Conservation (phyloP, 2,113 vertebrate genomes). For the Uria lomvia region DNA sequence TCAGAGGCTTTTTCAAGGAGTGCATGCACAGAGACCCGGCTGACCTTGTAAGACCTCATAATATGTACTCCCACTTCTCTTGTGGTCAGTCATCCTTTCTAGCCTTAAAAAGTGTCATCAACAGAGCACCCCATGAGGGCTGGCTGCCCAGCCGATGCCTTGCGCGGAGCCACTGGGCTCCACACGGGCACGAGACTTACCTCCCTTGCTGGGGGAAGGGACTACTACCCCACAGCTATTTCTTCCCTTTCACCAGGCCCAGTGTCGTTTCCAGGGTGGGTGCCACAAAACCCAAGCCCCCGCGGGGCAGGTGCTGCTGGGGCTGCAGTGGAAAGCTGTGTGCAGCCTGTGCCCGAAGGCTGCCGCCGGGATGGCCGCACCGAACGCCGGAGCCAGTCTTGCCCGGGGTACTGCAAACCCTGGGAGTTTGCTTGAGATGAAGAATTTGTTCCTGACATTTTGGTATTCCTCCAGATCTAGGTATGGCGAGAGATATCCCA, state of each 20-base stretch:
- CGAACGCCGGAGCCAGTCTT: accelerated
- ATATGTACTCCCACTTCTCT: not conserved
- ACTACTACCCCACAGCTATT: not conserved
- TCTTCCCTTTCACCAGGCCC: not conserved
- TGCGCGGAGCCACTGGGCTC: not conserved
- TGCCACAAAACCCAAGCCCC: not conserved
- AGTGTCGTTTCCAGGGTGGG: not conserved
- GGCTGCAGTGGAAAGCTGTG: not conserved
- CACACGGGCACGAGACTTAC: not conserved
- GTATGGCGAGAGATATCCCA: not conserved
- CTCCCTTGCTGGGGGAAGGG: not conserved
- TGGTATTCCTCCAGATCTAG: not conserved
- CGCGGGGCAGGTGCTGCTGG: not conserved
- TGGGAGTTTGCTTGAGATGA: not conserved
- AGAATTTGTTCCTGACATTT: not conserved
- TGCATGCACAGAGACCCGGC: not conserved
- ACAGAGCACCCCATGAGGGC: not conserved
- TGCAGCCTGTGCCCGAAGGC: accelerated
- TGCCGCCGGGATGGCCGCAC: not conserved
- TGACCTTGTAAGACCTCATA: not conserved
- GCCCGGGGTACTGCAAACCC: not conserved
- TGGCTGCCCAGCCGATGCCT: not conserved
- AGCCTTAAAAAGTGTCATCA: not conserved
- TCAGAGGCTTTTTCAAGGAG: not conserved
- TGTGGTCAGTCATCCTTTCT: not conserved